These are phyloP conservation scores for Hippopotamyrus pictus DNA, from an alignment of 2,797 vertebrate genomes.

Conservation along the genomic window DNA sequence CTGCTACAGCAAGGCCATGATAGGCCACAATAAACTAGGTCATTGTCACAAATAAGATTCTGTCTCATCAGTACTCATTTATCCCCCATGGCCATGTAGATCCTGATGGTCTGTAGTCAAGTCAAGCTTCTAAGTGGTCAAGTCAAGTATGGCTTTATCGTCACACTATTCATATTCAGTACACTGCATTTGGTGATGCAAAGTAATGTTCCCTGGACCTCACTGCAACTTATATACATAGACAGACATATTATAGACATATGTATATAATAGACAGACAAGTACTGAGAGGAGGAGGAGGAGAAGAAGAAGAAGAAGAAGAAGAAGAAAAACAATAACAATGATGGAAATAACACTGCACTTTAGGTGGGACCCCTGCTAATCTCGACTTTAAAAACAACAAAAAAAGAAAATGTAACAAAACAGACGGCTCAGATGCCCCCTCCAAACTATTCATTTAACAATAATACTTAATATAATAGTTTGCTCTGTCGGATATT, in stretches of 20 bases:
- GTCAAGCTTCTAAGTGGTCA: background rate
- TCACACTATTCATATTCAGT: background rate
- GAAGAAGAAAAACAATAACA: background rate
- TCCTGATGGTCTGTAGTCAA: background rate
- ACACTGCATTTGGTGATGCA: background rate
- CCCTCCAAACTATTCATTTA: background rate
- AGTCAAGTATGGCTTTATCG: background rate
- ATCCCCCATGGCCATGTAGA: background rate
- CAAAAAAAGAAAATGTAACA: background rate
- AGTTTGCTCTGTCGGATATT: background rate
- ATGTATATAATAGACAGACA: background rate
- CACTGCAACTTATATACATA: background rate
- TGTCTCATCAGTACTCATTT: background rate
- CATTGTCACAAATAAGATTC: background rate
- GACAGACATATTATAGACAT: too few species aligned
- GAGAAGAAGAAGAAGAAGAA: background rate
- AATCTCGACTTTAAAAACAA: background rate
- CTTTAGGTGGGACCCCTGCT: background rate
- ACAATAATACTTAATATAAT: background rate
- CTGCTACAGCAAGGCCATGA: background rate
- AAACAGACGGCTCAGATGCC: background rate
- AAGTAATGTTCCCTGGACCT: background rate
- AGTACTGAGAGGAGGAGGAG: background rate
- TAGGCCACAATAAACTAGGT: background rate
- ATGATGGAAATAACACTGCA: background rate